phyloP scores from a whole-genome alignment of 2,797 vertebrate species.

The Toxotes lorentzi region DNA sequence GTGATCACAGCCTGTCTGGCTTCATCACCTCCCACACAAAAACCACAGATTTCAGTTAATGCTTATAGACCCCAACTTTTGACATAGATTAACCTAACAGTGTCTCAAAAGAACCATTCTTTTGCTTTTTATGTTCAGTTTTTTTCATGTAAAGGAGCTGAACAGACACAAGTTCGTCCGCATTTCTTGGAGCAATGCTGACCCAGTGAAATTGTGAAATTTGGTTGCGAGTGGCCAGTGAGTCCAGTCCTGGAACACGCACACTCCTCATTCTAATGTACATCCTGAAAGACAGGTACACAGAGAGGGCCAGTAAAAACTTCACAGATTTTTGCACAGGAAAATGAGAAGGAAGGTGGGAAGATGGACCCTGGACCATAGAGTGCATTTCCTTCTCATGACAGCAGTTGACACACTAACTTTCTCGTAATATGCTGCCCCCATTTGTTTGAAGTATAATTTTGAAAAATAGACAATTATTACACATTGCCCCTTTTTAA shows the following conservation, averaged over 20 bases:
- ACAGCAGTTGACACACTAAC: neutral
- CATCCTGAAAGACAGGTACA: too few relatives aligned
- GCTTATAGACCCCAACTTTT: neutral
- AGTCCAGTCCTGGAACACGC: too few relatives aligned
- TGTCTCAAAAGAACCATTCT: neutral
- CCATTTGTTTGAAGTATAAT: too few relatives aligned
- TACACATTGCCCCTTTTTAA: neutral
- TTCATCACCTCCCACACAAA: constrained; percentile 5
- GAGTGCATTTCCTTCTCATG: too few relatives aligned
- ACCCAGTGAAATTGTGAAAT: neutral
- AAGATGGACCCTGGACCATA: too few relatives aligned
- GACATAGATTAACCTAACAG: neutral
- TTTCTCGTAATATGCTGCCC: neutral
- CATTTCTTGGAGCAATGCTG: neutral
- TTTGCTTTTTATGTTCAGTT: neutral
- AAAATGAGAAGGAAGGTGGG: too few relatives aligned
- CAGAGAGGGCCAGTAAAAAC: too few relatives aligned
- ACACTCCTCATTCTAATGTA: too few relatives aligned
- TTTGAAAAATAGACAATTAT: too few relatives aligned
- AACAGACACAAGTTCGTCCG: neutral
- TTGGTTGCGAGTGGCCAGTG: too few relatives aligned
- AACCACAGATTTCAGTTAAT: constrained; percentile 1
- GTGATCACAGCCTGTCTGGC: constrained; percentile 9
- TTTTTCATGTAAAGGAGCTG: neutral
- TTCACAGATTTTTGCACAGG: too few relatives aligned